Base-by-base conservation (phyloP, 2,888 invertebrate species). In the Mycalesis mineus region DNA sequence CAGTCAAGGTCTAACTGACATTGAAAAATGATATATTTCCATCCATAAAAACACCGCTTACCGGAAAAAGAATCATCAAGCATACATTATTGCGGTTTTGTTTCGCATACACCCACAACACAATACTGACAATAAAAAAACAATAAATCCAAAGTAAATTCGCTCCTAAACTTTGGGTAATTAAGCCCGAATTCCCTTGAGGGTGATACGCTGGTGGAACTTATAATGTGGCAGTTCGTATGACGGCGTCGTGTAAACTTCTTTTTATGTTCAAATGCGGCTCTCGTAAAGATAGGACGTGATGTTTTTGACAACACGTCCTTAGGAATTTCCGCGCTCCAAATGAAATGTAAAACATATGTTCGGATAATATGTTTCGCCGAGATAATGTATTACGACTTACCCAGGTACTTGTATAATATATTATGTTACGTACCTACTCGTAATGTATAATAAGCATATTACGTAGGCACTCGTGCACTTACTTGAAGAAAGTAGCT, bases 181-280 rank as follows among this genome's bases (percentile, higher is more conserved):
- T 47, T 58, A 48, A 37, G 58, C 55, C 14, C 28, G 54, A 52
- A 55, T 42, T 62, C n/a, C 41, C 28, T 2, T 55, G 55, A 22
- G 37, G 15, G 22, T 22, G 31, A 33, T 33, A 28, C 42, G 40
- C 40, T 14, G 17, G 29, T 28, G 13, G 33, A 50, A 51, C 51
- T 55, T 58, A 51, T 62, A 63, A 64, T 61, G 51, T 58, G 65
- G 65, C 54, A 55, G 58, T 65, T 64, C 63, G 66, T 65, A 69
- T 65, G 62, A 62, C 65, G 62, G 66, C 66, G 67, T 66, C 65
- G 68, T 79, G 77, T 82, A 84, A 86, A 86, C 68, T 80, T 81
- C 75, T 82, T 86, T 85, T 85, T 85, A 85, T 78, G 83, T 77
- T 74, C 75, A 78, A 80, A 84, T 80, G 78, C 77, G 80, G 75